Base-by-base conservation (phyloP, 2,888 invertebrate species). In the Cataglyphis altisquamis region DNA sequence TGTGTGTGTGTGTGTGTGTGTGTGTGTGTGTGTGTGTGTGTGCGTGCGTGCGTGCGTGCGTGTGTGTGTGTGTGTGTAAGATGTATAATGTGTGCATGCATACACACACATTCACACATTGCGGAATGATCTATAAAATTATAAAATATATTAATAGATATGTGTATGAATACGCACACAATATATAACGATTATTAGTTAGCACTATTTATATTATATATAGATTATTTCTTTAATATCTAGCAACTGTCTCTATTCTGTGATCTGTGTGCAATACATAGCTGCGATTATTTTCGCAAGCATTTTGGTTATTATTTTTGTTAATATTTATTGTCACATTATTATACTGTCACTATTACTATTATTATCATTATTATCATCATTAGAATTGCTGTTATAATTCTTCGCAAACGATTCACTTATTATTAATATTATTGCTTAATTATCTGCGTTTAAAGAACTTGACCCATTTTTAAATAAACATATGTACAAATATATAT, bases 211-310 rank as follows among this genome's bases (percentile, higher is more conserved):
- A 82, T 84, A 90, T 74, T 75, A 74, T 86, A 75, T 82, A 81
- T 90, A 90, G 85, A 82, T 73, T 84, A 84, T 41, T 87, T 88
- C 80, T 80, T 29, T 70, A 87, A 89, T 18, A 85, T 88, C 87
- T 89, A 89, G 86, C 55, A 84, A 88, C 82, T 83, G 83, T 87
- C 86, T 87, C 84, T 88, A 86, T 88, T 87, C 90, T 90, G 89
- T 90, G 90, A 90, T 90, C 84, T 85, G 68, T 90, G 83, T 85
- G 89, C 90, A 87, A 86, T 82, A 80, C 84, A 77, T 82, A 82
- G 66, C 81, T 84, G 57, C 52, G 25, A 55, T 83, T 70, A 52
- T 70, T 63, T 25, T 84, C 25, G 63, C 68, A 75, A 67, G 55
- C 66, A 86, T 72, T 82, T 25, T 82, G 5, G 21, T 48, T 25